Percentiles rank a stretch among this genome's conserved stretches.
Evolutionary conservation across 2,113 vertebrate species (phyloP).

Genomic region (Chaenocephalus aceratus): DNA sequence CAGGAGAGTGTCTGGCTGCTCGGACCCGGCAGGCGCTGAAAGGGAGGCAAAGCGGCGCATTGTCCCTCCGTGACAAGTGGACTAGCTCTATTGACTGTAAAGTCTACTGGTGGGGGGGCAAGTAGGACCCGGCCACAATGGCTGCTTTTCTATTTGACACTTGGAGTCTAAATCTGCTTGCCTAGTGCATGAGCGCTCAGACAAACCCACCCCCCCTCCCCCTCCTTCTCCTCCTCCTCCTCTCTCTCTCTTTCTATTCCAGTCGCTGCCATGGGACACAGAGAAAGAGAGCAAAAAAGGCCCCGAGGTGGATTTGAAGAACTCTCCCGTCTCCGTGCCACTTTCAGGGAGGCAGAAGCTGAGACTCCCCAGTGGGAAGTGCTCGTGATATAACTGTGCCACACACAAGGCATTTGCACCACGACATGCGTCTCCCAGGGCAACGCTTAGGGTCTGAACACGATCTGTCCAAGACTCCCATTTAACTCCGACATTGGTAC

Average conservation of each 20-base stretch:
- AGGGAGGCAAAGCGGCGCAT: conserved; percentile 80
- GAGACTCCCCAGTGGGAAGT: conserved; percentile 63
- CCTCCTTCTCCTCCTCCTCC: conserved; percentile 29
- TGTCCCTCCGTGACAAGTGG: conserved; percentile 85
- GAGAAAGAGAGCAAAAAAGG: conserved; percentile 50
- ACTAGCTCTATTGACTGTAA: conserved; percentile 88
- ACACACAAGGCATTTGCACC: conserved; percentile 74
- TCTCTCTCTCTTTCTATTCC: conserved; percentile 61
- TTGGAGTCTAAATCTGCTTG: conserved; percentile 82
- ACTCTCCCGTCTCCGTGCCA: conserved; percentile 59
- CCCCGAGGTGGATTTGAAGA: conserved; percentile 67
- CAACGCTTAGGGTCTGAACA: conserved; percentile 70
- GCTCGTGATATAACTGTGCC: conserved; percentile 75
- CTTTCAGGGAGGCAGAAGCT: conserved; percentile 61
- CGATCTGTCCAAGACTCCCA: conserved; percentile 67
- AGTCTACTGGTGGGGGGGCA: conserved; percentile 79
- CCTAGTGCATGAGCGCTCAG: conserved; percentile 74
- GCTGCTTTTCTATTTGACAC: conserved; percentile 85
- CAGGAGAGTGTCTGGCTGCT: conserved; percentile 81
- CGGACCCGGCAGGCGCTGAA: conserved; percentile 78
- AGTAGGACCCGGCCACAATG: conserved; percentile 73
- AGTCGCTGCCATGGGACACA: conserved; percentile 57
- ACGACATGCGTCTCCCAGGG: conserved; percentile 70
- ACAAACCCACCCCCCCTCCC: conserved; percentile 63
- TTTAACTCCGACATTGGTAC: conserved; percentile 49